Conservation (phyloP, 1,140 invertebrate species). For the Drosophila littoralis region DNA sequence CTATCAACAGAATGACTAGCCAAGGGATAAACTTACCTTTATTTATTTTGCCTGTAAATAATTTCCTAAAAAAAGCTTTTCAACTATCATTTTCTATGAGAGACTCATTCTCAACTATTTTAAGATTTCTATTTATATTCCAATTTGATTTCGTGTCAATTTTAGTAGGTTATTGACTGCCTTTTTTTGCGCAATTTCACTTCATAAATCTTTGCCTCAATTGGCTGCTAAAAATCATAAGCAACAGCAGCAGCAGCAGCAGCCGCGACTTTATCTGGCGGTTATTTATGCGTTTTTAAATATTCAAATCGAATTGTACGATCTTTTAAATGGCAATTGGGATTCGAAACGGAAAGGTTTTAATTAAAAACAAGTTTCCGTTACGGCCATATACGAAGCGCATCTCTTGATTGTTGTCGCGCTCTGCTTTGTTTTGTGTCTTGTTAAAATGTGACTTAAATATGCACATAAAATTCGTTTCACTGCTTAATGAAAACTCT, state of each 20-base stretch:
- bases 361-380: constrained; percentile 77
- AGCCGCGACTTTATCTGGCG: constrained; percentile 30
- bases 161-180: constrained; percentile 38
- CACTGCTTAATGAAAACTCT: constrained; percentile 43
- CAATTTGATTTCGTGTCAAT: background rate
- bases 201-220: constrained; percentile 57
- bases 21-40: no score
- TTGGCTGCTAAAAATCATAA: constrained; percentile 55
- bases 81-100: no score
- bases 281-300: constrained; percentile 76
- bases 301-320: constrained; percentile 62
- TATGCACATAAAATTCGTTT: constrained; percentile 31
- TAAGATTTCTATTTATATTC: background rate
- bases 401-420: constrained; percentile 14
- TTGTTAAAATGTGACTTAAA: constrained; percentile 44
- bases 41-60: no score
- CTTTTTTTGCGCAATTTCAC: constrained; percentile 22
- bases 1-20: no score
- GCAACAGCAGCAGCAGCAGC: constrained; percentile 23
- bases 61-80: no score
- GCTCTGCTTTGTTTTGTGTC: constrained; percentile 44
- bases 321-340: constrained; percentile 55
- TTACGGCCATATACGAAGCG: constrained; percentile 48
- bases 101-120: no score
- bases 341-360: constrained; percentile 62